Evolutionary conservation across 2,888 invertebrate genomes (phyloP), one percentile per base, ranked within the genome.

Genomic region (Drosophila eohydei): DNA sequence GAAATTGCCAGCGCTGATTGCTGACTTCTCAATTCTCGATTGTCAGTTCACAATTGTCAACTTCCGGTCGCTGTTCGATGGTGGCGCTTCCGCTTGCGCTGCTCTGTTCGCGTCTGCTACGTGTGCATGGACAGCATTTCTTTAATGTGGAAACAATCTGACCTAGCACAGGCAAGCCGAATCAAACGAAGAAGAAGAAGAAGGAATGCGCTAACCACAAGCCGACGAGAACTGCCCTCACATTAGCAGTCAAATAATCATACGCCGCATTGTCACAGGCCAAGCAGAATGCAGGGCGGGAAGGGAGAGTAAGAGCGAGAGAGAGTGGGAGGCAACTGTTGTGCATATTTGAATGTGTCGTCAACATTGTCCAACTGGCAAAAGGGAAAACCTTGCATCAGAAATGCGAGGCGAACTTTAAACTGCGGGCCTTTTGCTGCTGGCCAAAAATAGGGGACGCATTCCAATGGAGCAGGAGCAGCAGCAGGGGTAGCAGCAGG

Each of bases 221-320:
- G 28, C 74, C 73, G 66, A 56, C 71, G 43, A 58, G 48, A 41
- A 36, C 57, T 69, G 64, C 57, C 79, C 73, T 77, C 79, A 81
- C 77, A 77, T 77, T 77, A 74, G 62, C 75, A 76, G 63, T 54
- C 72, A 69, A 88, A 88, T 83, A 85, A 86, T 86, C 83, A 88
- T 86, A 74, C 72, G 89, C 89, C 87, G 85, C 89, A 86, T 86
- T 83, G 89, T 86, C 56, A 70, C 57, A 64, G 58, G 44, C 46
- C 71, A 38, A 12, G 2, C n/a, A 16, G 16, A 28, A 11, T 14
- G 14, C 6, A 34, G 26, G 21, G 21, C 14, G 28, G 4, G 3
- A 14, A 14, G 12, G 40, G 51, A 30, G 30, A 21, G 55, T 38
- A 30, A 16, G 34, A 1, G 26, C 2, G 26, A 8, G 34, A 1